Conservation (phyloP, 1,140 invertebrate species). For the Bombus superbus region DNA sequence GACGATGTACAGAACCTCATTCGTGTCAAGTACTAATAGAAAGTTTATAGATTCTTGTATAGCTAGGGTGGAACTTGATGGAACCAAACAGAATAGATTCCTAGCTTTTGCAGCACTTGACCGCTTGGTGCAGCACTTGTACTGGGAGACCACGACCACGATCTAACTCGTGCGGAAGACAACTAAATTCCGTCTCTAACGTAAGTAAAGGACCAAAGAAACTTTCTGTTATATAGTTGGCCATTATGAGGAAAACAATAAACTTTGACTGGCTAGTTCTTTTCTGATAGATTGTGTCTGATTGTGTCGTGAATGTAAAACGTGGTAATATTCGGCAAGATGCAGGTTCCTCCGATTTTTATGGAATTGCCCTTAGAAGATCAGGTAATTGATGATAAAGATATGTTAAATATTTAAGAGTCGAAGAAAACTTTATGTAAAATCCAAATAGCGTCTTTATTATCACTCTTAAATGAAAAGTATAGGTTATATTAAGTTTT, state of each 20-base stretch:
- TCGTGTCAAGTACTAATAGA: too few species aligned
- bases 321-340: constrained; percentile 75
- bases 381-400: constrained; percentile 85
- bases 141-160: too few species aligned
- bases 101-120: too few species aligned
- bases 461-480: background rate
- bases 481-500: constrained; percentile 21
- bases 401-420: background rate
- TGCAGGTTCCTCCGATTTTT: constrained; percentile 91
- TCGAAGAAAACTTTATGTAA: background rate
- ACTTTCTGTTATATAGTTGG: background rate
- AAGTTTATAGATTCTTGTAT: too few species aligned
- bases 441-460: background rate
- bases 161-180: too few species aligned
- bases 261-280: background rate
- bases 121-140: too few species aligned
- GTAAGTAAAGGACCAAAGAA: background rate
- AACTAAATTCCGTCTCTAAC: too few species aligned
- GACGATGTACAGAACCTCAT: too few species aligned
- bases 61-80: too few species aligned
- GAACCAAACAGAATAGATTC: too few species aligned
- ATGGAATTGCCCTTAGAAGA: constrained; percentile 91
- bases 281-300: background rate
- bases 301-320: constrained; percentile 17
- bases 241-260: background rate